Evolutionary conservation across 2,113 vertebrate species (phyloP).

Genomic region (Strigops habroptila): DNA sequence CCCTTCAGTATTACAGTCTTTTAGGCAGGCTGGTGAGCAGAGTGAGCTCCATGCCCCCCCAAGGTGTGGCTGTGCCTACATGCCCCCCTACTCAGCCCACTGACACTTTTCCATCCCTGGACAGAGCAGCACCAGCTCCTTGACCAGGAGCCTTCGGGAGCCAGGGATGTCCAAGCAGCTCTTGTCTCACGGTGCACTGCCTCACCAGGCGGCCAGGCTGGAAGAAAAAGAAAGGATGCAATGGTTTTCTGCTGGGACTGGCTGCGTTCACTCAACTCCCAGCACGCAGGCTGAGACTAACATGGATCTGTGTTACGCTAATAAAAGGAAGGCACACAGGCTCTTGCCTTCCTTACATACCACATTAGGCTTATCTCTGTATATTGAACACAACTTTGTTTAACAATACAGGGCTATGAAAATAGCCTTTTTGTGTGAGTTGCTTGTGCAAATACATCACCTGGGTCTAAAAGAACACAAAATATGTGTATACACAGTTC

Average conservation of each 20-base stretch:
- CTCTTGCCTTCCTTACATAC: neutral
- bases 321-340: neutral
- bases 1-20: neutral
- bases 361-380: neutral
- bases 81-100: accelerated
- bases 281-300: accelerated
- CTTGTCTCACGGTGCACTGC: accelerated
- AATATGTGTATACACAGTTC: neutral
- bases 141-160: neutral
- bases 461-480: neutral
- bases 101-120: accelerated
- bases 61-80: accelerated
- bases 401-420: neutral
- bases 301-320: accelerated
- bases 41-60: neutral
- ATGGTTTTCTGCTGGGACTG: neutral
- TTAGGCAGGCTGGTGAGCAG: neutral
- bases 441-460: neutral
- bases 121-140: neutral
- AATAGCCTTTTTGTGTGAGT: neutral
- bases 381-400: neutral
- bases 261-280: neutral
- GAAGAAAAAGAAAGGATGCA: neutral
- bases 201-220: neutral
- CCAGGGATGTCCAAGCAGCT: accelerated